Base-by-base conservation (phyloP, 2,797 vertebrate species). In the Onychomys arenicola region DNA sequence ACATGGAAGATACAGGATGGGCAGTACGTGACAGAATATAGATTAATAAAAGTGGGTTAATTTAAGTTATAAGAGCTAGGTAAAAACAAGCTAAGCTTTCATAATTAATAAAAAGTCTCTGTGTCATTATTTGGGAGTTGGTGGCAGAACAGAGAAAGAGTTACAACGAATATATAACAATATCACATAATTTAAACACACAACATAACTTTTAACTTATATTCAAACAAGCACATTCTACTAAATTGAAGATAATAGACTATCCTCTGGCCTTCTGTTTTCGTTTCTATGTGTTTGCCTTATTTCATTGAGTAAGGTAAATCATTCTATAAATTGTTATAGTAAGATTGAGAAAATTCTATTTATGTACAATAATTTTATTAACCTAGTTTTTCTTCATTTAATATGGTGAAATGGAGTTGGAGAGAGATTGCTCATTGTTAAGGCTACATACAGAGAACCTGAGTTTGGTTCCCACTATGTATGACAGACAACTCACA, bases 231-330 rank as follows among this genome's bases (percentile, higher is more conserved):
- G 80, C 29, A 89, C 5, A 76, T n/a, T 46, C 78, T 49, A 57
- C 67, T 88, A 94, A 86, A 29, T 49, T 59, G 19, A 93, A 25
- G 25, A 55, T 40, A 78, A 34, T 43, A 55, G 34, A 29, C 37
- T 88, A 14, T 8, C 63, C 49, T 85, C 14, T 55, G 32, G 6
- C 61, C n/a, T 89, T 81, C 13, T 63, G 67, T 40, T 85, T 2
- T 85, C 63, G 63, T 76, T 92, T 29, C 57, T 63, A 27, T 29
- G 25, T 73, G 77, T 27, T 84, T 84, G 10, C 11, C 43, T 92
- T 95, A n/a, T 65, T 92, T 88, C 61, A 88, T 17, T 77, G 34
- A 92, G 34, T 43, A 61, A 71, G 55, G 29, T 37, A 91, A 90
- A 92, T 59, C 27, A 55, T 55, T 49, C 57, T 59, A 37, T 34